Base-by-base conservation (phyloP, 2,113 vertebrate species). In the Clarias magur region DNA sequence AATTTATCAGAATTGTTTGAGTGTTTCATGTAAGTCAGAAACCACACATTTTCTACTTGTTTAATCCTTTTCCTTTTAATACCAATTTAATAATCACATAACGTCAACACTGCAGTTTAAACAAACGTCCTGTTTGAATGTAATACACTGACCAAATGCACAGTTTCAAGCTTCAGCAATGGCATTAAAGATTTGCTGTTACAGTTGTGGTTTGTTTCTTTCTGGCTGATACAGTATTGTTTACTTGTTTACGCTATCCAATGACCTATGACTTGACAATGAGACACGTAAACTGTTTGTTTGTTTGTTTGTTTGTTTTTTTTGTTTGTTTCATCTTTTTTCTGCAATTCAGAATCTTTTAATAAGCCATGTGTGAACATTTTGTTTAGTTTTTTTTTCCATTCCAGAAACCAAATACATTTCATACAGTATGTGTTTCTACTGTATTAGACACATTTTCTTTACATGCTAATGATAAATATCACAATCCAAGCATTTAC, bases 1-100 rank as follows among this genome's bases (percentile, higher is more conserved):
- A 87, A 84, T 86, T 90, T 86, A 88, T 87, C 23, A 88, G 89
- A 90, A 90, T 19, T 73, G 23, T 1, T 72, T 34, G 34, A 86
- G 59, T 7, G 13, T 65, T 87, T 87, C 30, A 27, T 81, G 80
- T 84, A 86, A 48, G 72, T 23, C 60, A 27, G 65, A 78, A 38
- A 19, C 19, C 19, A 62, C 27, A 84, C 0, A 3, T 2, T 53
- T 23, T 21, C 7, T 53, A 57, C 27, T 21, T 30, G n/a, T 13
- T 34, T 0, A 8, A 3, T 56, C 42, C 13, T 25, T 34, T 19
- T 65, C 15, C 6, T 54, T 53, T 30, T 54, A 11, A 82, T 48
- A 54, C 56, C 13, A 11, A n/a, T 56, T 68, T 54, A 57, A 84
- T 83, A 68, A 23, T 81, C 9, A 63, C 0, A 62, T 27, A 1